Evolutionary conservation across 2,888 invertebrate species (phyloP).

Genomic region (Oscheius sp.): DNA sequence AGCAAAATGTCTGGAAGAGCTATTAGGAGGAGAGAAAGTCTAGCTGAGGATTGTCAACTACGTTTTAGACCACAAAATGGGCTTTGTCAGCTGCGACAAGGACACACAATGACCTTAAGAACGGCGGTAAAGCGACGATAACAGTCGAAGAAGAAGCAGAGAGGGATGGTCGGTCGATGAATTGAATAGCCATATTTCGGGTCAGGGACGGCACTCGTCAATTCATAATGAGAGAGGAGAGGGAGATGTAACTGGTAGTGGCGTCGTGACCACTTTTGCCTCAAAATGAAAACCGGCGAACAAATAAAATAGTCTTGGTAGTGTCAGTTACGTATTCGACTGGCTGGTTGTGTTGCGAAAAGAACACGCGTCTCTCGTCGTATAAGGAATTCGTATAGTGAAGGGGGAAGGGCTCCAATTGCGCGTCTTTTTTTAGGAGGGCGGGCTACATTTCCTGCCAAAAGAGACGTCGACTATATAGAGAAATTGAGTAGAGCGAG

Average conservation of each 20-base stretch:
- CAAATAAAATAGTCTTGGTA: neutral
- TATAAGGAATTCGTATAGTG: slow-evolving; percentile 21
- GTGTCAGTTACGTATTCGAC: neutral
- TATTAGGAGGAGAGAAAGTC: neutral
- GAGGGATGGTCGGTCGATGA: no score
- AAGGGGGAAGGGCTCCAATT: slow-evolving; percentile 19
- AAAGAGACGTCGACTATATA: no score
- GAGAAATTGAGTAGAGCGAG: neutral
- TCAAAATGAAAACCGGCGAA: neutral
- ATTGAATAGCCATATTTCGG: neutral
- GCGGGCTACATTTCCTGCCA: slow-evolving; percentile 16
- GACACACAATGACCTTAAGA: neutral
- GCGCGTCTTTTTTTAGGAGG: slow-evolving; percentile 17
- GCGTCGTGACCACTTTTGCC: neutral
- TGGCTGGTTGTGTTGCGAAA: no score
- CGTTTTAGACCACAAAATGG: no score
- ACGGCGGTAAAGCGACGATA: neutral
- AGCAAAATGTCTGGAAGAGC: no score
- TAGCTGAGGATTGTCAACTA: no score
- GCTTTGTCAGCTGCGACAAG: no score
- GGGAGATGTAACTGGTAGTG: neutral
- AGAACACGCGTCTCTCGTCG: slow-evolving; percentile 1
- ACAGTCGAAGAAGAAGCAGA: neutral
- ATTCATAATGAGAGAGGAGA: neutral
- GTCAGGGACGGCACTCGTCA: neutral